Conservation (phyloP, 2,888 invertebrate genomes). For the Latheticus oryzae region DNA sequence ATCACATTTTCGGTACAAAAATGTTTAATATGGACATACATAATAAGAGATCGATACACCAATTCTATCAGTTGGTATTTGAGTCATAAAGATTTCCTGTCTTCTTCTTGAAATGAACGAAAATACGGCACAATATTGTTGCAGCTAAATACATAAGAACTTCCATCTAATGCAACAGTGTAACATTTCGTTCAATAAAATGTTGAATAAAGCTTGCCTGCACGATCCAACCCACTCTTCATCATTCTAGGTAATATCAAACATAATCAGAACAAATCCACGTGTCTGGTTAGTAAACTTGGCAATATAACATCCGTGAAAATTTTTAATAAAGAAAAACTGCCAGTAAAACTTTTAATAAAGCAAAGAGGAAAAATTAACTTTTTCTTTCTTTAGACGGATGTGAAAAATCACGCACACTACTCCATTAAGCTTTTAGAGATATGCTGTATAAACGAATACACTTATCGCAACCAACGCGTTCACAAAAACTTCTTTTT, state of each 20-base stretch:
- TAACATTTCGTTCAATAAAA: constrained; percentile 15
- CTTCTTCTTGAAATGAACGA: too few relatives aligned
- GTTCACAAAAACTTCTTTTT: constrained; percentile 29
- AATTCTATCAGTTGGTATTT: too few relatives aligned
- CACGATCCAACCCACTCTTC: constrained; percentile 8
- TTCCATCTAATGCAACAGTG: too few relatives aligned
- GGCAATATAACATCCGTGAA: constrained; percentile 26
- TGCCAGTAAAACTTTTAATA: constrained; percentile 32
- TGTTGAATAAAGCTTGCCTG: too few relatives aligned
- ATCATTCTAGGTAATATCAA: constrained; percentile 20
- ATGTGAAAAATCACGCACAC: constrained; percentile 3
- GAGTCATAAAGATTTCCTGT: too few relatives aligned
- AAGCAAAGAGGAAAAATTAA: constrained; percentile 14
- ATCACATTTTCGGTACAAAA: too few relatives aligned
- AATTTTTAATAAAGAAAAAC: constrained; percentile 33
- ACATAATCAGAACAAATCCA: constrained; percentile 32
- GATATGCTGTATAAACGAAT: constrained; percentile 10
- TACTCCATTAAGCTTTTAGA: constrained; percentile 15
- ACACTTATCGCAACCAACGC: constrained; percentile 21
- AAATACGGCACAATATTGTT: too few relatives aligned
- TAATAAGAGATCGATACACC: too few relatives aligned
- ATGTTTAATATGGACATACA: too few relatives aligned
- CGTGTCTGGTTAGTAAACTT: constrained; percentile 23
- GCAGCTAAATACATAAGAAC: too few relatives aligned
- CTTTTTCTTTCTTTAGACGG: constrained; percentile 16